Evolutionary conservation across 2,888 invertebrate genomes (phyloP).

Genomic region (Fragum whitleyi): DNA sequence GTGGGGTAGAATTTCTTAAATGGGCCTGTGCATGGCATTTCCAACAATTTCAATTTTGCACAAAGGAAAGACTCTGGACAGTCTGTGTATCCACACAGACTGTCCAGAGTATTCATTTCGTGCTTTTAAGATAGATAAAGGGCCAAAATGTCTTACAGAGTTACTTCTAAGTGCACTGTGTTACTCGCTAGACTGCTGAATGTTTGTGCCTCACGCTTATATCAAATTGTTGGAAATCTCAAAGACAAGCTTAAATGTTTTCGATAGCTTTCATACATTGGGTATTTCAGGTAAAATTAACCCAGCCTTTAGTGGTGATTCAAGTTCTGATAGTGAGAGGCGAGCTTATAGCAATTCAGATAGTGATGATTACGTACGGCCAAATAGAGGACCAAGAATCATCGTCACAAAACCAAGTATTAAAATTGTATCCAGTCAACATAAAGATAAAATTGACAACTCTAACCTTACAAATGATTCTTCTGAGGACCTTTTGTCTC

Average conservation of each 20-base stretch:
- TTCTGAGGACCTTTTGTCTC: not conserved
- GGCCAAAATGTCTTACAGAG: too few relatives aligned
- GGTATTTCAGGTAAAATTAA: slow-evolving; percentile 47
- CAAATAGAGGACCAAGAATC: slow-evolving; percentile 30
- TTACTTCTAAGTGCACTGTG: too few relatives aligned
- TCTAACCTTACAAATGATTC: not conserved
- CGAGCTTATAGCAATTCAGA: not conserved
- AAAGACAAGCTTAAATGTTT: not conserved
- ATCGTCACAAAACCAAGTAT: slow-evolving; percentile 33
- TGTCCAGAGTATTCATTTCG: too few relatives aligned
- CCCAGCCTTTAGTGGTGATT: slow-evolving; percentile 30
- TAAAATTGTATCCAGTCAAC: not conserved
- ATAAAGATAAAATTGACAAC: not conserved
- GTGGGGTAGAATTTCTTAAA: too few relatives aligned
- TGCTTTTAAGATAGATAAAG: too few relatives aligned
- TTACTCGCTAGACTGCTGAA: too few relatives aligned
- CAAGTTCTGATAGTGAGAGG: not conserved
- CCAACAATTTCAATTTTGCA: too few relatives aligned
- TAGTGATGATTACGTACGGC: slow-evolving; percentile 30
- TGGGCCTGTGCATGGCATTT: too few relatives aligned
- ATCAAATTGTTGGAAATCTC: too few relatives aligned
- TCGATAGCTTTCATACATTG: not conserved
- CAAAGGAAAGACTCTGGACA: too few relatives aligned
- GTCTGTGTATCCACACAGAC: too few relatives aligned
- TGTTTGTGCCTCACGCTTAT: too few relatives aligned